Evolutionary conservation across 1,140 invertebrate species (phyloP).

Genomic region (Nephotettix cincticeps): DNA sequence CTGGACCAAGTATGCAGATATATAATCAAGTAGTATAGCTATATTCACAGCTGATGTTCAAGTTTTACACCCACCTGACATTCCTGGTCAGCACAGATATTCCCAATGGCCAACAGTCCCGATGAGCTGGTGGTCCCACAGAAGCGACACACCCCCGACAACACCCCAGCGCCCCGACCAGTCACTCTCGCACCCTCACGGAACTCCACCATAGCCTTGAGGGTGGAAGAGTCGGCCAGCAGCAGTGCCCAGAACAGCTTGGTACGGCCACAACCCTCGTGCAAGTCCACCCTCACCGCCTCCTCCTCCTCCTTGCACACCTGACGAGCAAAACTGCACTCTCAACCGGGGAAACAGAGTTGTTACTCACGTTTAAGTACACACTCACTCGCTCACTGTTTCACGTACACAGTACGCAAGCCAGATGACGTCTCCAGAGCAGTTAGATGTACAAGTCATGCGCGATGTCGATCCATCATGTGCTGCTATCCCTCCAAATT

Average conservation of each 20-base stretch:
- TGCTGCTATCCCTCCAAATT: too few species aligned
- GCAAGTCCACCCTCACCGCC: constrained; percentile 89
- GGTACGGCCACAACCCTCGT: constrained; percentile 93
- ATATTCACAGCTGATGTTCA: too few species aligned
- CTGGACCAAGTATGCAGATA: too few species aligned
- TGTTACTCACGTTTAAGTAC: too few species aligned
- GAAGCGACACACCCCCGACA: constrained; percentile 81
- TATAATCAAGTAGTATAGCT: too few species aligned
- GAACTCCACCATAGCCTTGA: constrained; percentile 94
- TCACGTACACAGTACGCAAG: too few species aligned
- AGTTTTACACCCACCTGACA: constrained; percentile 83
- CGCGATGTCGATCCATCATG: too few species aligned
- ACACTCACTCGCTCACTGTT: neutral
- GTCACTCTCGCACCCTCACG: constrained; percentile 63
- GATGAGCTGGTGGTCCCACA: constrained; percentile 83
- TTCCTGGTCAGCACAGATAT: constrained; percentile 90
- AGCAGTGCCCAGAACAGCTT: constrained; percentile 95
- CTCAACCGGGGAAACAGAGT: too few species aligned
- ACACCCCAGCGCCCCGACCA: constrained; percentile 46
- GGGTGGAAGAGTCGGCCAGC: constrained; percentile 85
- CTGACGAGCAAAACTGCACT: constrained; percentile 41
- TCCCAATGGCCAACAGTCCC: constrained; percentile 85
- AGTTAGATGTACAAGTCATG: too few species aligned
- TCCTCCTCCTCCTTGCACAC: constrained; percentile 96
- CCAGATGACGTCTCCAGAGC: too few species aligned